Conservation (phyloP, 2,888 invertebrate genomes). For the Aleiodes leptofemur region DNA sequence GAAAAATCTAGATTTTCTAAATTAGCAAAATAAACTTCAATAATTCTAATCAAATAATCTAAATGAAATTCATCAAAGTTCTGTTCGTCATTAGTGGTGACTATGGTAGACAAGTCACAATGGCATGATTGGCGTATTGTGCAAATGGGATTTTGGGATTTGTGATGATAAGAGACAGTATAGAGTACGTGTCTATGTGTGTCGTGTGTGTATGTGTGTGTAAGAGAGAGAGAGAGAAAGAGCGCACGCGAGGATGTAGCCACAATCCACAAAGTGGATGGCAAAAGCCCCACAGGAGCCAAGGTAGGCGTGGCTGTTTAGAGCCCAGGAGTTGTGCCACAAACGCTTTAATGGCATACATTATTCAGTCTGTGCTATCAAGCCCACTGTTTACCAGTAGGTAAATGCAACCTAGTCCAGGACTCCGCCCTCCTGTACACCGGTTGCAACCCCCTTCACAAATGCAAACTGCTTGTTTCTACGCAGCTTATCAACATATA, state of each 20-base stretch:
- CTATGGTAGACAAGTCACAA: slow-evolving; percentile 7
- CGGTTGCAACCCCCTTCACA: slow-evolving; percentile 33
- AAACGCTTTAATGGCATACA: slow-evolving; percentile 69
- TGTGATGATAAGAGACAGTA: slow-evolving; percentile 26
- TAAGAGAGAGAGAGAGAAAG: neutral
- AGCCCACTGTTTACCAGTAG: slow-evolving; percentile 69
- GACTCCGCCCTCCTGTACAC: slow-evolving; percentile 67
- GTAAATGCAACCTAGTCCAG: slow-evolving; percentile 66
- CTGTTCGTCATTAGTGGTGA: slow-evolving; percentile 11
- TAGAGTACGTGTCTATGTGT: too few species aligned
- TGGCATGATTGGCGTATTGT: slow-evolving; percentile 32
- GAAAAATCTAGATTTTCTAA: too few species aligned
- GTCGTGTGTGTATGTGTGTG: neutral
- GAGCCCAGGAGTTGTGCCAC: slow-evolving; percentile 48
- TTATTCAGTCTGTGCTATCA: slow-evolving; percentile 70
- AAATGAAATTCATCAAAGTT: slow-evolving; percentile 1
- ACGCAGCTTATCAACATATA: slow-evolving; percentile 21
- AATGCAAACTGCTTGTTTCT: slow-evolving; percentile 24
- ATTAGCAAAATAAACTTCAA: too few species aligned
- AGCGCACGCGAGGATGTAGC: slow-evolving; percentile 1
- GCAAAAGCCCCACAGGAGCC: slow-evolving; percentile 31
- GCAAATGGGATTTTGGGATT: slow-evolving; percentile 31
- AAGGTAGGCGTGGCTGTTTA: slow-evolving; percentile 42
- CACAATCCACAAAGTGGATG: slow-evolving; percentile 37
- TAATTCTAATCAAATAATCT: neutral